Evolutionary conservation across 2,797 vertebrate genomes (phyloP).

Genomic region (Chromis chromis): DNA sequence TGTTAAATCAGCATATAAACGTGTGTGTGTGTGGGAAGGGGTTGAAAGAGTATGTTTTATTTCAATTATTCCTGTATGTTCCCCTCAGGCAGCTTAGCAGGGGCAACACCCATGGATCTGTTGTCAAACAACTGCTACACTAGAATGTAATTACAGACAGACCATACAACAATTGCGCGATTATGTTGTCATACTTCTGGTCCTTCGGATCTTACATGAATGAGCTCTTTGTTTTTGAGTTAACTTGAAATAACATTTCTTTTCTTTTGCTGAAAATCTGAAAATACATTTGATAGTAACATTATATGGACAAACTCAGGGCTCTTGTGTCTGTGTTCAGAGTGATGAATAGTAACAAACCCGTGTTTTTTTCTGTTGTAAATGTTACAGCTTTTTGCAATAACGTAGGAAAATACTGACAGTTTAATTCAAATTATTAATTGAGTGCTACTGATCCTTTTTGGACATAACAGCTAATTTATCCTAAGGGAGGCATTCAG

Average conservation of each 20-base stretch:
- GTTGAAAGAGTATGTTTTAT: slow-evolving; percentile 50
- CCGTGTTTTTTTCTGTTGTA: too few species aligned
- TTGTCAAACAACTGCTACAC: slow-evolving; percentile 61
- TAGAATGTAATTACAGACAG: slow-evolving; percentile 56
- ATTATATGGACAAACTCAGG: too few species aligned
- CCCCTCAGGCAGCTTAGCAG: slow-evolving; percentile 47
- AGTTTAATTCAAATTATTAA: too few species aligned
- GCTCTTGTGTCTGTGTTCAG: too few species aligned
- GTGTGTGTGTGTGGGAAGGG: slow-evolving; percentile 5
- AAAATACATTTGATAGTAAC: too few species aligned
- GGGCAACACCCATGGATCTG: slow-evolving; percentile 47
- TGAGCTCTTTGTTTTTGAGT: neutral
- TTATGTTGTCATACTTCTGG: slow-evolving; percentile 37
- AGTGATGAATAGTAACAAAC: too few species aligned
- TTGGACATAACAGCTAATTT: too few species aligned
- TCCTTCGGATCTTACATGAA: neutral
- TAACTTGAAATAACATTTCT: neutral
- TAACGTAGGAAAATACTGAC: too few species aligned
- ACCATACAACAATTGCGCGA: slow-evolving; percentile 17
- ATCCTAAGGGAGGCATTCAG: too few species aligned
- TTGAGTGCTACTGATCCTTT: too few species aligned
- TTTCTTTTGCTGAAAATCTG: too few species aligned
- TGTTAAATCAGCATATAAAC: slow-evolving; percentile 37
- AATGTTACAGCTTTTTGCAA: too few species aligned
- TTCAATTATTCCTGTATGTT: slow-evolving; percentile 60